phyloP scores from a whole-genome alignment of 64 coral and sea anemone genomes.

The Montipora cactus region DNA sequence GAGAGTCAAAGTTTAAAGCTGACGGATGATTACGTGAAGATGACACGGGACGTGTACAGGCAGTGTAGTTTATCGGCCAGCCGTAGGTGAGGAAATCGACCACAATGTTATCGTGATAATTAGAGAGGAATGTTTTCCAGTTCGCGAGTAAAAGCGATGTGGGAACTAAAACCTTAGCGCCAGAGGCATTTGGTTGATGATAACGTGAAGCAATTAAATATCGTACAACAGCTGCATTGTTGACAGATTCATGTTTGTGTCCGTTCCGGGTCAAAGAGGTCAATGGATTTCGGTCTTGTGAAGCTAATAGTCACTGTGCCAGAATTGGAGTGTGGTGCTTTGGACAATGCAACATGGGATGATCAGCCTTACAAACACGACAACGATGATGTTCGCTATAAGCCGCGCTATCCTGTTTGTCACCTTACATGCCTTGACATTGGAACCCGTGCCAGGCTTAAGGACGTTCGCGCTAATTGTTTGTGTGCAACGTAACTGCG shows the following conservation, averaged over 20 bases:
- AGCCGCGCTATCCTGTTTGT: neutral
- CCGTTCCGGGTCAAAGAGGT: too few species aligned
- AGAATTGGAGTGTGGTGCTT: neutral
- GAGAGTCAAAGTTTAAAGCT: neutral
- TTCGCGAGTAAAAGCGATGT: neutral
- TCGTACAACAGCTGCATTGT: too few species aligned
- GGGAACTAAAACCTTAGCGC: neutral
- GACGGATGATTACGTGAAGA: neutral
- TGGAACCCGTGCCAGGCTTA: too few species aligned
- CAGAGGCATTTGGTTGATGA: constrained; percentile 7
- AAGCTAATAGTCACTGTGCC: too few species aligned
- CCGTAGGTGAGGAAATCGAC: neutral
- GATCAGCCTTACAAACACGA: constrained; percentile 15
- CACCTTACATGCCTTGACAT: neutral
- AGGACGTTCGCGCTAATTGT: too few species aligned
- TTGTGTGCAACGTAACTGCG: too few species aligned
- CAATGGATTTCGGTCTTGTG: too few species aligned
- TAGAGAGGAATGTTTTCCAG: neutral
- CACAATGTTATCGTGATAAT: neutral
- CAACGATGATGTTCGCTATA: constrained; percentile 13
- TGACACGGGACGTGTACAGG: neutral
- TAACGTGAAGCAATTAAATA: neutral
- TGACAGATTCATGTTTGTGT: too few species aligned
- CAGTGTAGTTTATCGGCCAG: constrained; percentile 22
- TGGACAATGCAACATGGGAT: constrained; percentile 38